phyloP scores from a whole-genome alignment of 1,140 invertebrate genomes.

The Samia ricini region DNA sequence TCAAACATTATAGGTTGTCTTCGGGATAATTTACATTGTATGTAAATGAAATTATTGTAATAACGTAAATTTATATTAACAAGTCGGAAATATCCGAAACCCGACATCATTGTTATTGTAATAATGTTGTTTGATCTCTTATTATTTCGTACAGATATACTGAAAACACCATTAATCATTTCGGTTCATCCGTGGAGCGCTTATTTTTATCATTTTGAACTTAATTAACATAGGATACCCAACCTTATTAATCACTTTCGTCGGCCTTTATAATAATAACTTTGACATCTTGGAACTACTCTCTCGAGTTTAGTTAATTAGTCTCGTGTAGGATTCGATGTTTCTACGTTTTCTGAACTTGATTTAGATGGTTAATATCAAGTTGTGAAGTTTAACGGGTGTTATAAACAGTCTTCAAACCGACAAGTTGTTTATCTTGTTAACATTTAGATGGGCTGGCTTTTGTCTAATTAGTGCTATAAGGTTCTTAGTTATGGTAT shows the following conservation, averaged over 20 bases:
- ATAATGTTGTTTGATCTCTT: background rate
- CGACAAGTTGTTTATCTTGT: background rate
- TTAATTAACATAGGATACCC: conserved; percentile 4
- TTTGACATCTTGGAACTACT: conserved; percentile 7
- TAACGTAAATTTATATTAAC: background rate
- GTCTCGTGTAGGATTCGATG: conserved; percentile 13
- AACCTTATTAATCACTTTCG: conserved; percentile 7
- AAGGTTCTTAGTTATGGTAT: no score
- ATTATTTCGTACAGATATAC: background rate
- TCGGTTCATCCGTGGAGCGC: background rate
- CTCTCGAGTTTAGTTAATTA: conserved; percentile 12
- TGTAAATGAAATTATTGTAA: background rate
- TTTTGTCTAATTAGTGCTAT: no score
- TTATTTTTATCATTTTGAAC: conserved; percentile 6
- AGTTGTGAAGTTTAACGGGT: conserved; percentile 14
- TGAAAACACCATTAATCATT: background rate
- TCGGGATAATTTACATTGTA: no score
- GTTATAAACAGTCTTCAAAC: conserved; percentile 9
- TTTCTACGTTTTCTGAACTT: conserved; percentile 16
- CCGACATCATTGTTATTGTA: background rate
- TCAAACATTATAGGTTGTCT: no score
- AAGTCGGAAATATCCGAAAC: background rate
- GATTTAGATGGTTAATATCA: conserved; percentile 12
- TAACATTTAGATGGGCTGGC: no score
- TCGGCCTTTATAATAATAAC: conserved; percentile 1